Conservation (phyloP, 2,113 vertebrate species). For the Paedocypris sp. region DNA sequence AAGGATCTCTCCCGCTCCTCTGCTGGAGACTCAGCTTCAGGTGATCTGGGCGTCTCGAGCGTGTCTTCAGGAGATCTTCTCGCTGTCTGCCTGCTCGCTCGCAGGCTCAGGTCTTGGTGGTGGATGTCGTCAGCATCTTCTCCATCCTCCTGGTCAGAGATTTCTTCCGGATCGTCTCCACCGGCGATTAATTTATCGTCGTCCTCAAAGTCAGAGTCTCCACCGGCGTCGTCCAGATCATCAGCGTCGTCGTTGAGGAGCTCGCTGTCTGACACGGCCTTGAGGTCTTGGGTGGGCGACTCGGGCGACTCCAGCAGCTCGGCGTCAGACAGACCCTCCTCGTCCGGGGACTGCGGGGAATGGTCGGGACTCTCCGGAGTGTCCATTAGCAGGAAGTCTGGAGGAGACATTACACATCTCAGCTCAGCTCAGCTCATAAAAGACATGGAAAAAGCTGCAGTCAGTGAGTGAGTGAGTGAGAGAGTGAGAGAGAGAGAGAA, state of each 20-base stretch:
- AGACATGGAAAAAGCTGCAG: too few relatives aligned
- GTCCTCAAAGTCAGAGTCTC: slow-evolving; percentile 42
- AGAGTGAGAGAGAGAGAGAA: too few relatives aligned
- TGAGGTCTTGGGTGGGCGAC: slow-evolving; percentile 63
- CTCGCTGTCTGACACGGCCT: slow-evolving; percentile 54
- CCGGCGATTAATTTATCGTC: slow-evolving; percentile 23
- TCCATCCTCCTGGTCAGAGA: slow-evolving; percentile 59
- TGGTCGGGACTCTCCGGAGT: slow-evolving; percentile 82
- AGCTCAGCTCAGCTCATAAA: too few relatives aligned
- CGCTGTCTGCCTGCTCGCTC: slow-evolving; percentile 55
- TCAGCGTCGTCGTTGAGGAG: slow-evolving; percentile 51
- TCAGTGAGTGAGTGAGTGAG: too few relatives aligned
- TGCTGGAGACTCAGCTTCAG: slow-evolving; percentile 64
- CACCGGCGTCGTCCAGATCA: slow-evolving; percentile 34
- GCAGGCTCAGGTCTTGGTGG: slow-evolving; percentile 56
- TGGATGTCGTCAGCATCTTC: slow-evolving; percentile 50
- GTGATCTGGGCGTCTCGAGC: slow-evolving; percentile 68
- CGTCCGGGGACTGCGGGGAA: slow-evolving; percentile 75
- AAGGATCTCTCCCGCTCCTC: slow-evolving; percentile 55
- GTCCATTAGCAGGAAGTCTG: slow-evolving; percentile 70
- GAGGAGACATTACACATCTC: slow-evolving; percentile 18
- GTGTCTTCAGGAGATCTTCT: slow-evolving; percentile 50
- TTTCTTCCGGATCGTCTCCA: slow-evolving; percentile 46
- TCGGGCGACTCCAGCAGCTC: slow-evolving; percentile 61
- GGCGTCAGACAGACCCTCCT: slow-evolving; percentile 58